Evolutionary conservation across 2,888 invertebrate species (phyloP), one percentile per base, ranked within the genome.

Genomic region (Phytoseiulus persimilis): DNA sequence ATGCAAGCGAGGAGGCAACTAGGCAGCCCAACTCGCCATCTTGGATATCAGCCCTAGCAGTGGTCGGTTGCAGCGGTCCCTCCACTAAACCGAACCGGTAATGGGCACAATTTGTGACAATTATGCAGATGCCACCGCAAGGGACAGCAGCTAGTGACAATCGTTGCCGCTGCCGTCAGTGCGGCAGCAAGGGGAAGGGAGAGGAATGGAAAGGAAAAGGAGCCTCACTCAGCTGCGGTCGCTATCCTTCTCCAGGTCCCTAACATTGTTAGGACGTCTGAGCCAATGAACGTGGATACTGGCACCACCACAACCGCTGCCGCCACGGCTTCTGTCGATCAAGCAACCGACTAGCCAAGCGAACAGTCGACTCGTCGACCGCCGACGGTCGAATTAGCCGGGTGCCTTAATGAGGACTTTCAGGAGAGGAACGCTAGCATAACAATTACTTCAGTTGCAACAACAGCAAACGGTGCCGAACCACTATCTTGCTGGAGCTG

Each of bases 41-140:
- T 65, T 65, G 65, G 65, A 65, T 28, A 28, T 14, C 65, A 28
- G 28, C 23, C 65, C 18, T 14, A 18, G 65, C 65, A 65, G 65
- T 2, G 28, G 65, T 28, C 65, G 28, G 65, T 28, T 9, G 39
- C 65, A 28, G 65, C 18, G 65, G 65, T 65, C 65, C 65, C 65
- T 28, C 28, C 65, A 65, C 65, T 65, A 28, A 65, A 65, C 65
- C 65, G 65, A 65, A 65, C 65, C 65, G 65, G 65, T 65, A 65
- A 65, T 65, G 65, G 65, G 65, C 65, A 65, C 65, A 65, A 65
- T 65, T 65, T 65, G 65, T 65, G 65, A 65, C 65, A 65, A 65
- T 65, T 65, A 65, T 65, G 65, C 65, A 65, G 65, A 65, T 65
- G 65, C 65, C 28, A 28, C 65, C 65, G 65, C 65, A 28, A 65